These are phyloP conservation scores for Amblyraja radiata DNA, from an alignment of 2,797 vertebrate species.

Conservation along the genomic window DNA sequence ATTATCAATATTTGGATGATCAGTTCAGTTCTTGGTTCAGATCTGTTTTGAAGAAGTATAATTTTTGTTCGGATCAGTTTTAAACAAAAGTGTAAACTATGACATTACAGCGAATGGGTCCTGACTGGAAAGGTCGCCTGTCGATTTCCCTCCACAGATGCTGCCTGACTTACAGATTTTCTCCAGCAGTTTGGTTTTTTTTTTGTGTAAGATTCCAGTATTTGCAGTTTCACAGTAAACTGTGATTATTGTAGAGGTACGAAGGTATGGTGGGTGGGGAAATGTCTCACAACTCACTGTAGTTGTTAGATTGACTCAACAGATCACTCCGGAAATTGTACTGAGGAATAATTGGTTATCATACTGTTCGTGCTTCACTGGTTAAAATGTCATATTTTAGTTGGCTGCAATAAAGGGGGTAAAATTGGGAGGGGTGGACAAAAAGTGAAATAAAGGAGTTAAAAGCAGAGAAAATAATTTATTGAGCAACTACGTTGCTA, in stretches of 20 bases:
- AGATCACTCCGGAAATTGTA: not conserved
- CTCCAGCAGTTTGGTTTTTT: too few relatives aligned
- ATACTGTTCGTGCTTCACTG: not conserved
- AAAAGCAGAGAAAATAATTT: not conserved
- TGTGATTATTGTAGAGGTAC: not conserved
- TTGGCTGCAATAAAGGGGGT: not conserved
- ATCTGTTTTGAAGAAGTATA: too few relatives aligned
- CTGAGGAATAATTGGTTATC: not conserved
- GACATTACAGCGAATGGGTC: too few relatives aligned
- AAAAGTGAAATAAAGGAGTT: not conserved
- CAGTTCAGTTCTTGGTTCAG: not conserved
- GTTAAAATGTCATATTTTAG: not conserved
- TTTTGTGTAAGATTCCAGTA: too few relatives aligned
- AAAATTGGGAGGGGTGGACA: not conserved
- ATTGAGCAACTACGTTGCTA: not conserved
- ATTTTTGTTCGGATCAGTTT: not conserved
- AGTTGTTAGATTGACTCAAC: too few relatives aligned
- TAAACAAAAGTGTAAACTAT: not conserved
- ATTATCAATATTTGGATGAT: not conserved
- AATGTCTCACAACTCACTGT: too few relatives aligned
- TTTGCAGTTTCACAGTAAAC: not conserved
- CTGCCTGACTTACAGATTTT: too few relatives aligned
- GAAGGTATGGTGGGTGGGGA: too few relatives aligned
- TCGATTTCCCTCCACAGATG: too few relatives aligned
- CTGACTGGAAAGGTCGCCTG: too few relatives aligned